These are phyloP conservation scores for Stegophylla sp. DNA, from an alignment of 2,888 invertebrate genomes.

Conservation along the genomic window DNA sequence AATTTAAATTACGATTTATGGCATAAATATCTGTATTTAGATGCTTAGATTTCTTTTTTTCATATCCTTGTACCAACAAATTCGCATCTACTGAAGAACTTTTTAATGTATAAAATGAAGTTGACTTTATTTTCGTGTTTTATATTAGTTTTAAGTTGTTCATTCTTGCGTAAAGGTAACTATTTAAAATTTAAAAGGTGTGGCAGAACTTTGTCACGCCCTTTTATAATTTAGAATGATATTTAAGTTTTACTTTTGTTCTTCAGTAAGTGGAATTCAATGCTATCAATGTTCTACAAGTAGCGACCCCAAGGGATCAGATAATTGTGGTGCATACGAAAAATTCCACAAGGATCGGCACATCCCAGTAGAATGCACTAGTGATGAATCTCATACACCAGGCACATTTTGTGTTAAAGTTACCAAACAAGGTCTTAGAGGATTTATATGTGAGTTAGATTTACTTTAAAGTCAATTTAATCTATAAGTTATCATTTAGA, in stretches of 20 bases:
- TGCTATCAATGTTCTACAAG: constrained; percentile 94
- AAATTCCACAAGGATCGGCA: constrained; percentile 84
- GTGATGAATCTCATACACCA: constrained; percentile 91
- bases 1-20: neutral
- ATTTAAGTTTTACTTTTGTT: neutral
- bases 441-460: constrained; percentile 87
- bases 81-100: no score
- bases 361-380: constrained; percentile 90
- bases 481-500: neutral
- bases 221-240: neutral
- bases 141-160: constrained; percentile 40
- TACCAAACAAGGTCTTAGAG: constrained; percentile 90
- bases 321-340: constrained; percentile 89
- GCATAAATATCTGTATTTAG: no score
- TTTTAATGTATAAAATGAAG: constrained; percentile 35
- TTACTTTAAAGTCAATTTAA: neutral
- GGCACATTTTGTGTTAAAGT: constrained; percentile 96
- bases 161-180: constrained; percentile 48
- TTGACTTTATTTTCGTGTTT: constrained; percentile 10
- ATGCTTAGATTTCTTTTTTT: neutral
- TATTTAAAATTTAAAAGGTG: constrained; percentile 46
- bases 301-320: constrained; percentile 79
- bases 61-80: no score
- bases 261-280: constrained; percentile 64
- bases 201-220: constrained; percentile 48